phyloP scores from a whole-genome alignment of 2,797 vertebrate genomes.

The Nyctalus aviator region DNA sequence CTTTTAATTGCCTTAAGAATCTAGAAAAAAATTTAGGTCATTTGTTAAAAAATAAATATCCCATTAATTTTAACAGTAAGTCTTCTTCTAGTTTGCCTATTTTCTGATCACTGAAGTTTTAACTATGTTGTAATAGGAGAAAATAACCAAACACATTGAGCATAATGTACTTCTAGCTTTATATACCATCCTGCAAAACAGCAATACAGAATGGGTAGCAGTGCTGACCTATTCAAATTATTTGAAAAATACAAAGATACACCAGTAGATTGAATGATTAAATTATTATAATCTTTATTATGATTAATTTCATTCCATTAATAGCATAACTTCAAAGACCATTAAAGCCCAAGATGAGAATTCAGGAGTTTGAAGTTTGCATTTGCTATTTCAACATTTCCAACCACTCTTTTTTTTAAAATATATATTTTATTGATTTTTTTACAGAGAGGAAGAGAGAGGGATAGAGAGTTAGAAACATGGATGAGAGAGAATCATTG shows the following conservation, averaged over 20 bases:
- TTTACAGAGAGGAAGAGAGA: too few species aligned
- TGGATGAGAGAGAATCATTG: too few species aligned
- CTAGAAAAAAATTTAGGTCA: not conserved
- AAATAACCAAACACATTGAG: not conserved
- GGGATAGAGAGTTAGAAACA: too few species aligned
- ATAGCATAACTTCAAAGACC: not conserved
- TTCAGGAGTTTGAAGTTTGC: not conserved
- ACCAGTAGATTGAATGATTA: not conserved
- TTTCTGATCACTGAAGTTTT: slow-evolving; percentile 31
- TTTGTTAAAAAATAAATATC: slow-evolving; percentile 41
- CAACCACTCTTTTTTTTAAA: not conserved
- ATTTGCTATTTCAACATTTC: slow-evolving; percentile 24
- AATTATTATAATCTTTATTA: not conserved
- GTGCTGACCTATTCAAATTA: not conserved
- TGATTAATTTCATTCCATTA: not conserved
- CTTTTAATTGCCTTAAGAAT: slow-evolving; percentile 16
- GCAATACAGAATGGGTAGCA: not conserved
- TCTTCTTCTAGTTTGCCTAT: not conserved
- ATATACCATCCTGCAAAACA: not conserved
- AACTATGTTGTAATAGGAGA: not conserved
- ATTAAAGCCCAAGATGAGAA: slow-evolving; percentile 1
- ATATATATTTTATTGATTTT: too few species aligned
- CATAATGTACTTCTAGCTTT: not conserved
- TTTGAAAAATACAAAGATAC: not conserved
- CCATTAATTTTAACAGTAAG: slow-evolving; percentile 9